Evolutionary conservation across 35 echinoderm and acorn worm genomes (phyloP).

Genomic region (Acanthaster planci): DNA sequence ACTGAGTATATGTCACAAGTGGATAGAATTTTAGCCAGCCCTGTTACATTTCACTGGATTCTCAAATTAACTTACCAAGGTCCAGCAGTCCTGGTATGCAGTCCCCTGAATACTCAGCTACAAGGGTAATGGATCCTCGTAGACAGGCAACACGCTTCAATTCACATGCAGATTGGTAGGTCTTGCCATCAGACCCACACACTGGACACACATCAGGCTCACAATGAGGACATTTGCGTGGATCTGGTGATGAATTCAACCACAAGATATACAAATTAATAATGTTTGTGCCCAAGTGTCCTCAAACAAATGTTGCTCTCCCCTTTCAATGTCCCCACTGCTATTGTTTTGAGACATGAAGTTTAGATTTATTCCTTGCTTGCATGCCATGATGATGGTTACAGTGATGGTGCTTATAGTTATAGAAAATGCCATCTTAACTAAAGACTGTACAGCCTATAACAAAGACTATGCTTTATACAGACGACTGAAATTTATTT

Average conservation of each 20-base stretch:
- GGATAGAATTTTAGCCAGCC: too few relatives aligned
- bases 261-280: neutral
- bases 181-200: conserved; percentile 68
- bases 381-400: too few relatives aligned
- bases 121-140: conserved; percentile 23
- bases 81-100: conserved; percentile 59
- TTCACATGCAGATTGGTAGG: conserved; percentile 58
- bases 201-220: conserved; percentile 65
- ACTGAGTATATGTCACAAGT: too few relatives aligned
- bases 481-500: too few relatives aligned
- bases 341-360: too few relatives aligned
- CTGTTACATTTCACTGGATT: too few relatives aligned
- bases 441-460: too few relatives aligned
- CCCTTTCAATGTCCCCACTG: neutral
- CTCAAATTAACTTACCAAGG: conserved; percentile 31
- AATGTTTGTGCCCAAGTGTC: too few relatives aligned
- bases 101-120: conserved; percentile 50
- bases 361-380: too few relatives aligned
- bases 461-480: too few relatives aligned
- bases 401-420: too few relatives aligned
- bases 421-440: too few relatives aligned
- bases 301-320: neutral
- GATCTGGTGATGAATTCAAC: neutral
- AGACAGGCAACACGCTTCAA: conserved; percentile 60
- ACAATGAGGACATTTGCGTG: conserved; percentile 46